phyloP scores from a whole-genome alignment of 2,888 invertebrate species.

The Lasioglossum vierecki region DNA sequence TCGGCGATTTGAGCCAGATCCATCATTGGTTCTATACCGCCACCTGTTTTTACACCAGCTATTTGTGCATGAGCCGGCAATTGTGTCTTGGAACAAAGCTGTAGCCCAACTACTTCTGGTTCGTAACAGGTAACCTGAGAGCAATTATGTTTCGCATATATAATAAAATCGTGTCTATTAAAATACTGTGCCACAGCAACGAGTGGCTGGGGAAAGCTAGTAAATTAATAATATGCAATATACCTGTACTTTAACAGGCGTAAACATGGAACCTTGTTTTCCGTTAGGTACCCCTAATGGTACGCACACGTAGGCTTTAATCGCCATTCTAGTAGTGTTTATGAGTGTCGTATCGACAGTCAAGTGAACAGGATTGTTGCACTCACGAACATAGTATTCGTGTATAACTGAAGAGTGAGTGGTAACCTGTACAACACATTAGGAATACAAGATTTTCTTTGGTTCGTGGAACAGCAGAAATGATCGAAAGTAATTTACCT shows the following conservation, averaged over 20 bases:
- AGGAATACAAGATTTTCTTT: not conserved
- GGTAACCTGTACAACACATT: conserved; percentile 87
- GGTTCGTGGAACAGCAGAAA: not conserved
- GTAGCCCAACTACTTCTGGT: conserved; percentile 94
- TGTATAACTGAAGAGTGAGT: conserved; percentile 99
- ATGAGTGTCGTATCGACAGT: conserved; percentile 97
- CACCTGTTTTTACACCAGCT: conserved; percentile 85
- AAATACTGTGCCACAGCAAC: too few relatives aligned
- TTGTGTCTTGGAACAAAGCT: conserved; percentile 93
- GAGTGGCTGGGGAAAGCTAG: too few relatives aligned
- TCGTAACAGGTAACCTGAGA: conserved; percentile 92
- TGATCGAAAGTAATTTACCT: conserved; percentile 82
- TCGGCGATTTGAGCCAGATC: conserved; percentile 94
- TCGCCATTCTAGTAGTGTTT: conserved; percentile 93
- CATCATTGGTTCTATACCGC: conserved; percentile 89
- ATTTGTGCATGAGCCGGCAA: conserved; percentile 75
- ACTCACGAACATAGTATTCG: conserved; percentile 98
- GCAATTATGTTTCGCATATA: not conserved
- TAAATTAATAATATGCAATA: not conserved
- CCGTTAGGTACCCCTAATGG: conserved; percentile 97
- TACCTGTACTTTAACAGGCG: conserved; percentile 94
- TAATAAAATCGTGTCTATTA: too few relatives aligned
- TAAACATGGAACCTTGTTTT: conserved; percentile 97
- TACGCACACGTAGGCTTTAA: conserved; percentile 97
- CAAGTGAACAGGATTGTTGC: conserved; percentile 96